Evolutionary conservation across 2,797 vertebrate species (phyloP).

Genomic region (Heteromormyrus szaboi): DNA sequence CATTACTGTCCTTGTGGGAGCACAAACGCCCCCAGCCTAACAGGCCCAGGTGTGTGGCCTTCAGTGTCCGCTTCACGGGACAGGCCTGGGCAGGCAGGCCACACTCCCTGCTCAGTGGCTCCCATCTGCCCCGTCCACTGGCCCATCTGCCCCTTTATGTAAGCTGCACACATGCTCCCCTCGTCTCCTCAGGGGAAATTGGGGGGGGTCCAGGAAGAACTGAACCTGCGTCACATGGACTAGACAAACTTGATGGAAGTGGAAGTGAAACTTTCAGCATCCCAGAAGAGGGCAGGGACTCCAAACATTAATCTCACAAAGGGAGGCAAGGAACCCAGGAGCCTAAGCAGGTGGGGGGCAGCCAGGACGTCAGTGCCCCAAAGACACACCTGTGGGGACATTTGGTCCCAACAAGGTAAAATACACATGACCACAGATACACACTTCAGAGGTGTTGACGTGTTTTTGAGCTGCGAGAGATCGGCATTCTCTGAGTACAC

Average conservation of each 20-base stretch:
- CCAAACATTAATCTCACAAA: not conserved
- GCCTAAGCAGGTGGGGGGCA: not conserved
- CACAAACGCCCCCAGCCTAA: not conserved
- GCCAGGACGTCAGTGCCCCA: not conserved
- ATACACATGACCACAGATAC: not conserved
- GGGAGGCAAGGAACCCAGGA: not conserved
- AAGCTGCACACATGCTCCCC: slow-evolving; percentile 38
- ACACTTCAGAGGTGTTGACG: not conserved
- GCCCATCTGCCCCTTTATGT: slow-evolving; percentile 61
- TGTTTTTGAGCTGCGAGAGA: not conserved
- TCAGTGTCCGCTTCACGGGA: slow-evolving; percentile 21
- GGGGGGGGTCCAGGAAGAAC: not conserved
- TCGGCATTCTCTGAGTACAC: not conserved
- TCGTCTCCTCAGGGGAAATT: slow-evolving; percentile 19
- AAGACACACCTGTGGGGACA: not conserved
- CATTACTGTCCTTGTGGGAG: not conserved
- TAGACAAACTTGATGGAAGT: not conserved
- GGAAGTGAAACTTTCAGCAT: not conserved
- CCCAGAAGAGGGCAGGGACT: not conserved
- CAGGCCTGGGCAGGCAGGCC: not conserved
- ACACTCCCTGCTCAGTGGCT: not conserved
- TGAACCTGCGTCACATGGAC: not conserved
- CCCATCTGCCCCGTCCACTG: slow-evolving; percentile 33
- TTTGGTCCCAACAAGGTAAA: not conserved
- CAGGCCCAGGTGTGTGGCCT: slow-evolving; percentile 31